Conservation (phyloP, 1,140 invertebrate genomes). For the Camponotus vicinus region DNA sequence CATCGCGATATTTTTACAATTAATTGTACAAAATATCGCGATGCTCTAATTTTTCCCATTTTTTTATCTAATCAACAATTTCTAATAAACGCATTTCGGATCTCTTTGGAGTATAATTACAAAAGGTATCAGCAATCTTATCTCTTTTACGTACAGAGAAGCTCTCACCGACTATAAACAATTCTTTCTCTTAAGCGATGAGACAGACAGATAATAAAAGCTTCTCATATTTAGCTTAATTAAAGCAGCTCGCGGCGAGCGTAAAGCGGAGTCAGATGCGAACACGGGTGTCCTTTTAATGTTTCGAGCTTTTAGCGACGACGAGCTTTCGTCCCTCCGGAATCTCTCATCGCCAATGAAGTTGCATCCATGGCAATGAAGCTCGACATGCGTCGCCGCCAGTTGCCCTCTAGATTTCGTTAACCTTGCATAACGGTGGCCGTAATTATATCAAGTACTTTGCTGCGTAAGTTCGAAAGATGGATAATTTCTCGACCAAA, state of each 20-base stretch:
- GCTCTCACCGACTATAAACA: neutral
- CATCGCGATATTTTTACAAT: neutral
- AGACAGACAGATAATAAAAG: constrained; percentile 66
- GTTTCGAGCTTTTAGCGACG: constrained; percentile 71
- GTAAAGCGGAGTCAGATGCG: constrained; percentile 10
- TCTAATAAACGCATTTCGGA: neutral
- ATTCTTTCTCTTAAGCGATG: constrained; percentile 30
- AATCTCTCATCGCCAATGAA: constrained; percentile 20
- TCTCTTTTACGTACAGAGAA: neutral
- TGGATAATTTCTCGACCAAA: constrained; percentile 42
- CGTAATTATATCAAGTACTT: constrained; percentile 70
- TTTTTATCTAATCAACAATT: neutral
- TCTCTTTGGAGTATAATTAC: neutral
- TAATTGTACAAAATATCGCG: neutral
- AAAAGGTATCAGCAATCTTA: neutral
- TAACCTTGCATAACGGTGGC: constrained; percentile 11
- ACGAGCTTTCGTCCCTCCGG: constrained; percentile 56
- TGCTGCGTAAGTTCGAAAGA: constrained; percentile 30
- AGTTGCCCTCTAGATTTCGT: constrained; percentile 32
- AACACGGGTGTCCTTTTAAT: constrained; percentile 46
- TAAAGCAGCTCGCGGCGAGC: constrained; percentile 46
- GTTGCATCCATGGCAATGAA: constrained; percentile 10
- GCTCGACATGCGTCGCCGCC: neutral
- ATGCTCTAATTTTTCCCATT: neutral
- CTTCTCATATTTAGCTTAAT: constrained; percentile 64